Evolutionary conservation across 2,113 vertebrate genomes (phyloP), one percentile per base, ranked within the genome.

Genomic region (Cyrtonyx montezumae): DNA sequence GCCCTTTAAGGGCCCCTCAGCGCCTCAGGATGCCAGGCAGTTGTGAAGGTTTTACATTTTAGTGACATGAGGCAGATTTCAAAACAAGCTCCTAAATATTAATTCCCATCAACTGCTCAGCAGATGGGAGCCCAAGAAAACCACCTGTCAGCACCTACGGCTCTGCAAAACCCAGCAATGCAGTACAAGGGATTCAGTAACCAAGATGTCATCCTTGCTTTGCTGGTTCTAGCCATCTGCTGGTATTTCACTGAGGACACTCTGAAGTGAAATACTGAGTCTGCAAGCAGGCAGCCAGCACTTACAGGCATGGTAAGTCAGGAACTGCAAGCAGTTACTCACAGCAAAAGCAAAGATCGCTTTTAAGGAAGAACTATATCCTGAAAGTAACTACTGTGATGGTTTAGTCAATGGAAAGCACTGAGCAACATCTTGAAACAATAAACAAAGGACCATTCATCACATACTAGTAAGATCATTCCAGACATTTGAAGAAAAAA

Each of bases 31-130:
- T 86, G 73, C 58, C 91, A 94, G 90, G 87, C 93, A 96, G 82
- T 53, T 94, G 63, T 20, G 34, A 42, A 94, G 36, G 87, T 78
- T 94, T 94, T 95, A 92, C 76, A 96, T 94, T 96, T 96, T 87
- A 91, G 0, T 91, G 84, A 87, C 90, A 93, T 95, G 85, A 95
- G 88, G 83, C 90, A 96, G 85, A 95, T 88, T 93, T 94, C 13
- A 7, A 74, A 90, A 30, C 9, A 7, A 93, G 93, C 36, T 95
- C 85, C 85, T 87, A 92, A n/a, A 0, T 69, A 85, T 67, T 90
- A 91, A 95, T 88, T 74, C 93, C 66, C 67, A 59, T 40, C 78
- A 88, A 4, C 86, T 79, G 71, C 79, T 83, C 65, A 83, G 89
- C 79, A 94, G 84, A 92, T 65, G 82, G 48, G 12, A 90, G 85